phyloP scores from a whole-genome alignment of 2,797 vertebrate genomes.

The Orestias chungarensis region DNA sequence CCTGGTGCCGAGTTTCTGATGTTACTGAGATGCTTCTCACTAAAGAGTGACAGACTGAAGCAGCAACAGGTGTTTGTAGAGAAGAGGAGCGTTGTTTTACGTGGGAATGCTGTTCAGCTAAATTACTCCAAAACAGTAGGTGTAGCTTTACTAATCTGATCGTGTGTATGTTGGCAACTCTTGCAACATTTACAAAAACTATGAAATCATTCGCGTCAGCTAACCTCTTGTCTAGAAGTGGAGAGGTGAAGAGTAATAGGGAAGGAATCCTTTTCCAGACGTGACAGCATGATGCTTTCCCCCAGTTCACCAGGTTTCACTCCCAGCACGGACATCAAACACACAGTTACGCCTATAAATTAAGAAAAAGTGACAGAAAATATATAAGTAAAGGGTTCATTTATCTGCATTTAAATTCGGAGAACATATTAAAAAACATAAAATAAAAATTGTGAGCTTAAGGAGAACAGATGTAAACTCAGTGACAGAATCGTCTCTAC shows the following conservation, averaged over 20 bases:
- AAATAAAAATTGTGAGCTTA: neutral
- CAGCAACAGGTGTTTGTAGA: neutral
- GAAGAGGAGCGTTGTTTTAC: neutral
- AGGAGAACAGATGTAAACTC: neutral
- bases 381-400: neutral
- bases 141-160: neutral
- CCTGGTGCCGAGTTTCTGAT: neutral
- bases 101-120: neutral
- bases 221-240: slow-evolving; percentile 79
- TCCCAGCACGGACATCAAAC: slow-evolving; percentile 82
- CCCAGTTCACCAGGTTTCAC: slow-evolving; percentile 77
- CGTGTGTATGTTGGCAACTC: neutral
- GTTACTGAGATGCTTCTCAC: neutral
- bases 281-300: slow-evolving; percentile 83
- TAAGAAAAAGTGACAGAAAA: neutral
- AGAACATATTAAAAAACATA: neutral
- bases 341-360: slow-evolving; percentile 84
- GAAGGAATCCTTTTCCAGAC: slow-evolving; percentile 78
- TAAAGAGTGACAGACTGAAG: neutral
- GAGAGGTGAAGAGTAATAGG: slow-evolving; percentile 85
- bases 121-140: neutral
- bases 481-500: slow-evolving; percentile 26
- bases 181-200: neutral
- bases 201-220: no score
- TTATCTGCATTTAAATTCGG: neutral